phyloP scores from a whole-genome alignment of 1,140 invertebrate species.

The Polypedilum pembai region DNA sequence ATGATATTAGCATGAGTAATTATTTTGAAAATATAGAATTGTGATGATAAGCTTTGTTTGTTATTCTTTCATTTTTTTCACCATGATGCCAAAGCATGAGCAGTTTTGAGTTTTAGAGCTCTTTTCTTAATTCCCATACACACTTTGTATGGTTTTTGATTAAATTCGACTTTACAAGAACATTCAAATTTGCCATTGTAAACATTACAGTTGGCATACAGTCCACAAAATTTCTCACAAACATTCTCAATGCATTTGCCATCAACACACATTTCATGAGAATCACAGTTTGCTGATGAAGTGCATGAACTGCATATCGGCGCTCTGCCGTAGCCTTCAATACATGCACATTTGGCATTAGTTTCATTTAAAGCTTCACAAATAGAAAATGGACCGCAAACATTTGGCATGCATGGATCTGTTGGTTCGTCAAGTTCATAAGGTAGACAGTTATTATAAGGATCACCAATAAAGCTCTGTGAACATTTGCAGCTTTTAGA shows the following conservation, averaged over 20 bases:
- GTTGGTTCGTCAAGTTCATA: not conserved
- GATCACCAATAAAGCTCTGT: not conserved
- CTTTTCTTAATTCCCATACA: too few relatives aligned
- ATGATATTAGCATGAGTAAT: too few relatives aligned
- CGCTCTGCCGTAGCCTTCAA: not conserved
- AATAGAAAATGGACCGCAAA: not conserved
- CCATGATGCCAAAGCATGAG: too few relatives aligned
- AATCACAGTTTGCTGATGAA: not conserved
- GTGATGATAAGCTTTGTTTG: too few relatives aligned
- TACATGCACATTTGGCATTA: not conserved
- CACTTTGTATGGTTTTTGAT: too few relatives aligned
- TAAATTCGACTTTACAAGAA: not conserved
- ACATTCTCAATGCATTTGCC: not conserved
- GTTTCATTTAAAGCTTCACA: not conserved
- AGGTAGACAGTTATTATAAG: not conserved
- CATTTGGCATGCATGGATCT: not conserved
- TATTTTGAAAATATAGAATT: too few relatives aligned
- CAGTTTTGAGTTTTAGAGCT: too few relatives aligned
- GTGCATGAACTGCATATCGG: not conserved
- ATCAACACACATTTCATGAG: not conserved
- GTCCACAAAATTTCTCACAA: not conserved
- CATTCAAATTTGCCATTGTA: not conserved
- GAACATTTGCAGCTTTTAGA: not conserved
- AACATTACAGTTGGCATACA: not conserved
- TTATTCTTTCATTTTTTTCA: too few relatives aligned